Conservation (phyloP, 1,140 invertebrate species). For the Popillia japonica region DNA sequence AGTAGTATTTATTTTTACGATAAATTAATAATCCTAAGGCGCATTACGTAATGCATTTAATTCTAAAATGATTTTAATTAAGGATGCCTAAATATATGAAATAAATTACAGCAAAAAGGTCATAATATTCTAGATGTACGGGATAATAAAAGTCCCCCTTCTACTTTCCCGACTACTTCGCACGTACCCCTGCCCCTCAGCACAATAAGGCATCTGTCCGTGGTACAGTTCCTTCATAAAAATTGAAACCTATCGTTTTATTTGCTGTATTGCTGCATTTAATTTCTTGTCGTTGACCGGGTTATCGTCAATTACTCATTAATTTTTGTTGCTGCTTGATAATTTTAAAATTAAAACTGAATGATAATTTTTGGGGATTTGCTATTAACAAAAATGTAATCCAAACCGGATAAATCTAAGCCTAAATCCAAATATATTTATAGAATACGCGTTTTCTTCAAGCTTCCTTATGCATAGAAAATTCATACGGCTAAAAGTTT, state of each 20-base stretch:
- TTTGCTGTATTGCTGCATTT: neutral
- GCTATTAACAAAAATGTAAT: too few relatives aligned
- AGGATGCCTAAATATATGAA: neutral
- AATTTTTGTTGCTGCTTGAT: neutral
- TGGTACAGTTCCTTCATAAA: slow-evolving; percentile 34
- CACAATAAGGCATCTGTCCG: slow-evolving; percentile 37
- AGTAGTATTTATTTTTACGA: too few relatives aligned
- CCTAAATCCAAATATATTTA: neutral
- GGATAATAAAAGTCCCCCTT: slow-evolving; percentile 20
- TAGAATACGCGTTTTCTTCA: slow-evolving; percentile 4
- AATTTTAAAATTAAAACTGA: too few relatives aligned
- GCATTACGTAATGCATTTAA: too few relatives aligned
- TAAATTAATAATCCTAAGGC: too few relatives aligned
- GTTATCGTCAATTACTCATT: neutral
- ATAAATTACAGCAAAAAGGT: neutral
- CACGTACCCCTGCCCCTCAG: slow-evolving; percentile 6
- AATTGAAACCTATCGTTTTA: neutral
- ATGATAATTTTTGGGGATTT: too few relatives aligned
- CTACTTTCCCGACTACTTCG: neutral
- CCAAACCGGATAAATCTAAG: too few relatives aligned
- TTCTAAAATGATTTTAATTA: too few relatives aligned
- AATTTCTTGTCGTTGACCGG: neutral
- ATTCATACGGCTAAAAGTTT: slow-evolving; percentile 16
- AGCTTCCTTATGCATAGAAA: slow-evolving; percentile 12
- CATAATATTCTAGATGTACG: slow-evolving; percentile 18